Conservation (phyloP, 2,113 vertebrate species). For the Tachysurus fulvidraco region DNA sequence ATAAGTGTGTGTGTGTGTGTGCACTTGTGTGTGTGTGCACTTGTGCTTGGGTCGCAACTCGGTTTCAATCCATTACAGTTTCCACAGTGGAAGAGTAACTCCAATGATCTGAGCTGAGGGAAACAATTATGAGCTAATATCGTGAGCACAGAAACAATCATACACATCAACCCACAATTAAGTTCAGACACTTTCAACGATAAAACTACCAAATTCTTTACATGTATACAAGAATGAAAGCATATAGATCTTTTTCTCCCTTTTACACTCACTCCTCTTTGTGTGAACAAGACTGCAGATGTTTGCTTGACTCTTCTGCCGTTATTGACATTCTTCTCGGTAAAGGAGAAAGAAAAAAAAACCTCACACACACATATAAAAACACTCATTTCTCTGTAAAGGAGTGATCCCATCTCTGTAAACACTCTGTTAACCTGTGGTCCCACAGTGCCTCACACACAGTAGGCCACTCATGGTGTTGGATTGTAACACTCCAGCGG, state of each 20-base stretch:
- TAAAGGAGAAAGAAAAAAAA: slow-evolving; percentile 39
- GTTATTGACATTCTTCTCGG: slow-evolving; percentile 43
- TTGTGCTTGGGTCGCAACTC: slow-evolving; percentile 15
- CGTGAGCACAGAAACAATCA: not conserved
- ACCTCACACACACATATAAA: slow-evolving; percentile 26
- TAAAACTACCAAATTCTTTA: not conserved
- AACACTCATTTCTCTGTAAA: slow-evolving; percentile 35
- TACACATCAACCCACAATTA: slow-evolving; percentile 7
- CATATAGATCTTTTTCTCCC: not conserved
- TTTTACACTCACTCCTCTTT: slow-evolving; percentile 48
- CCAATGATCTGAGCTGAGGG: slow-evolving; percentile 48
- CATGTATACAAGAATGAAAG: not conserved
- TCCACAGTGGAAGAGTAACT: slow-evolving; percentile 34
- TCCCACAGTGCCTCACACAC: slow-evolving; percentile 35
- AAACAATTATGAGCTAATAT: slow-evolving; percentile 30
- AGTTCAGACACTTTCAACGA: not conserved
- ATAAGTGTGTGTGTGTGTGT: not conserved
- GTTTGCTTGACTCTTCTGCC: slow-evolving; percentile 30
- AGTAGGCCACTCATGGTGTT: slow-evolving; percentile 25
- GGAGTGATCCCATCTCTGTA: slow-evolving; percentile 48
- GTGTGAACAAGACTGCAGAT: slow-evolving; percentile 34
- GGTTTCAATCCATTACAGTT: slow-evolving; percentile 37
- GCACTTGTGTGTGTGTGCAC: not conserved
- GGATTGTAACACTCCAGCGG: slow-evolving; percentile 24
- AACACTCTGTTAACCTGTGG: slow-evolving; percentile 51